Evolutionary conservation across 2,888 invertebrate genomes (phyloP), one percentile per base, ranked within the genome.

Genomic region (Scaptomyza tumidula): DNA sequence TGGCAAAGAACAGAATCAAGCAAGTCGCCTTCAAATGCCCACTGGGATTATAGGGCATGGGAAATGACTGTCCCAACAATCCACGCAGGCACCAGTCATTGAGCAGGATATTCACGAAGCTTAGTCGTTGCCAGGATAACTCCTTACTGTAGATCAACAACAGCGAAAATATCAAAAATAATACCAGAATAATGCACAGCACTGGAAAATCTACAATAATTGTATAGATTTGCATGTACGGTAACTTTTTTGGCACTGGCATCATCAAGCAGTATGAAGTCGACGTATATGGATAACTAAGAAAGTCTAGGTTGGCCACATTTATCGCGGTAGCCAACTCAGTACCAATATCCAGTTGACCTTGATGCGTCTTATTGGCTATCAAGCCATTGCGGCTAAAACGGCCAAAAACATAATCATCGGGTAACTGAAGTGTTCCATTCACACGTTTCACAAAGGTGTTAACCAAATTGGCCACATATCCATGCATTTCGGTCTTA

Each of bases 41-140:
- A n/a, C 52, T 65, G 33, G 33, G 19, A 3, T 69, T 56, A 0
- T 0, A 6, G 0, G 77, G 73, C 29, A 80, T n/a, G 0, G 87
- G 87, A 48, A 77, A 88, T 0, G 86, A 56, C 29, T 88, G 88
- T 0, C 80, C 87, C 44, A 88, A 14, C 0, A 88, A 6, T 0
- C 88, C 88, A 0, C 88, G 83, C 2, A 88, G 39, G 7, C 70
- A 71, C 11, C 68, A 75, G 29, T 86, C 88, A 19, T 88, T 88
- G 5, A 88, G 58, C 16, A 87, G 52, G 7, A 86, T 4, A 10
- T 75, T 68, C 13, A 39, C 2, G 6, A 78, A 7, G 6, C 29
- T 80, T 0, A 87, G 14, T 0, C 43, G 35, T 0, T 53, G 53
- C 75, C 78, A 82, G 7, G 72, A 72, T 27, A 68, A 14, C 0